These are phyloP conservation scores for Aphis craccivora DNA, from an alignment of 1,140 invertebrate genomes.

Conservation along the genomic window DNA sequence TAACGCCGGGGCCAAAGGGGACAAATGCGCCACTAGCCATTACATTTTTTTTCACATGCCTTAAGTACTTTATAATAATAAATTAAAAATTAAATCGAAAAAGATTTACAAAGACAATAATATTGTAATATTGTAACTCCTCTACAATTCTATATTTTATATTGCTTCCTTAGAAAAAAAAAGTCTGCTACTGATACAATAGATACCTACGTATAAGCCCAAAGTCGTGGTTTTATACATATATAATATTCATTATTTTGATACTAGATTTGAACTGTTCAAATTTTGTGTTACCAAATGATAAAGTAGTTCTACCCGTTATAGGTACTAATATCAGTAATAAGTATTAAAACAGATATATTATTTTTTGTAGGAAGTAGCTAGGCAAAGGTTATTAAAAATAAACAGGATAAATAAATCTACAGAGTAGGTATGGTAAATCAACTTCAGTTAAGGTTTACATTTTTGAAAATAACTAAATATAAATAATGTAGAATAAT, in stretches of 20 bases:
- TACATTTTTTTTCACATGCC: too few relatives aligned
- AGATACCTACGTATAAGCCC: too few relatives aligned
- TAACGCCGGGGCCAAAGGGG: too few relatives aligned
- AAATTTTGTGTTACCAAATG: not conserved
- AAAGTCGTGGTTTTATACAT: too few relatives aligned
- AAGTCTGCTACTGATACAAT: too few relatives aligned
- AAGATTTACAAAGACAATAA: too few relatives aligned
- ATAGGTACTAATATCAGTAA: not conserved
- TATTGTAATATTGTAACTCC: too few relatives aligned
- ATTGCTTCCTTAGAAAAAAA: too few relatives aligned
- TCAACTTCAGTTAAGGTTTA: not conserved
- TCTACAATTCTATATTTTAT: too few relatives aligned
- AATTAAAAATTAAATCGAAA: too few relatives aligned
- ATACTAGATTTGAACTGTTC: not conserved
- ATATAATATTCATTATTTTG: not conserved
- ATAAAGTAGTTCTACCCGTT: not conserved
- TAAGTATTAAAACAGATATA: not conserved
- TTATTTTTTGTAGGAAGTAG: not conserved
- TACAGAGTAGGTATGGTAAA: not conserved
- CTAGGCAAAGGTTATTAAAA: not conserved
- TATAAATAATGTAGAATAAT: not conserved
- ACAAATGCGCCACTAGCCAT: too few relatives aligned
- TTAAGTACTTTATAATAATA: too few relatives aligned
- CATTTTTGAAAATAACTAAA: not conserved
- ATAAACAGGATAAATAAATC: not conserved